phyloP scores from a whole-genome alignment of 2,888 invertebrate species.

The Agrotis puta region DNA sequence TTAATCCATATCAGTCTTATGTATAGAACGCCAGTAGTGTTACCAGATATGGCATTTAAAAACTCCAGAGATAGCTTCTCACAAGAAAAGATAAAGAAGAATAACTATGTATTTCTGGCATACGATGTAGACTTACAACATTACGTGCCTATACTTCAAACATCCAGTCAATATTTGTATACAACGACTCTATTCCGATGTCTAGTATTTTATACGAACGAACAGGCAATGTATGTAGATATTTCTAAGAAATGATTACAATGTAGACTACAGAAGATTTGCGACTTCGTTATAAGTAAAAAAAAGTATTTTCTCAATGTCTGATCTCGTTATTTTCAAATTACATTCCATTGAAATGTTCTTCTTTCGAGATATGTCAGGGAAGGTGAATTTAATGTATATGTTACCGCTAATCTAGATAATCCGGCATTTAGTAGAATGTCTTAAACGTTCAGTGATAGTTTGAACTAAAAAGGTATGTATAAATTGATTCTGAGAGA shows the following conservation, averaged over 20 bases:
- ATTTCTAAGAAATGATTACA: constrained; percentile 16
- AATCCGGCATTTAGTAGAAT: too few species aligned
- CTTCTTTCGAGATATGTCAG: not conserved
- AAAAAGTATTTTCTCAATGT: not conserved
- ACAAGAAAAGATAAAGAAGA: too few species aligned
- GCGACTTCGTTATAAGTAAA: not conserved
- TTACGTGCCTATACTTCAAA: not conserved
- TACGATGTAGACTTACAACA: too few species aligned
- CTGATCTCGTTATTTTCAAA: constrained; percentile 27
- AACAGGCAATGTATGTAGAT: not conserved
- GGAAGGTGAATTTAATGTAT: constrained; percentile 16
- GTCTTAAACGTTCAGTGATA: too few species aligned
- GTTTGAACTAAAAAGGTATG: too few species aligned
- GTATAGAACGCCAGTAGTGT: too few species aligned
- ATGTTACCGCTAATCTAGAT: too few species aligned
- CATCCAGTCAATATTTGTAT: not conserved
- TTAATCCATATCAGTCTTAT: too few species aligned
- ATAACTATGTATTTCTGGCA: too few species aligned
- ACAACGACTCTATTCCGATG: not conserved
- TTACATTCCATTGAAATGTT: constrained; percentile 20
- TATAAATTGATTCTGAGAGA: too few species aligned
- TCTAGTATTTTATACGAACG: not conserved
- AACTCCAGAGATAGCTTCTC: too few species aligned
- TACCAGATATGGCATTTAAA: too few species aligned
- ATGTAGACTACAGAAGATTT: not conserved